Percentiles rank a stretch among this genome's conserved stretches.
phyloP scores from a whole-genome alignment of 23 tunicate genomes.

The Trididemnum miniatum region DNA sequence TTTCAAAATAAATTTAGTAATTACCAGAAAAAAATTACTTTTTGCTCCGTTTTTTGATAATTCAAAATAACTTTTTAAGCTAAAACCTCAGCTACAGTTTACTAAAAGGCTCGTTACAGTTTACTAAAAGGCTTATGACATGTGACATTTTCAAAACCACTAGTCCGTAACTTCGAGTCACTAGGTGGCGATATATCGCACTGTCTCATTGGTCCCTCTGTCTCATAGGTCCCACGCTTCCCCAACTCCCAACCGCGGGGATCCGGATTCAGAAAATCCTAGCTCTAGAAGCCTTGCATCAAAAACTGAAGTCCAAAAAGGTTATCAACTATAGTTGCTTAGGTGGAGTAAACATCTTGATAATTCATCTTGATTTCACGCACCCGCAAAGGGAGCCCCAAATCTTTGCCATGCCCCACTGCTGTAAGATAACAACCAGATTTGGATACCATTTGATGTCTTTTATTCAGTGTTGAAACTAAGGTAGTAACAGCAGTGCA shows the following conservation, averaged over 20 bases:
- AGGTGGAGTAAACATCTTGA: no score
- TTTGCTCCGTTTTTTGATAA: neutral
- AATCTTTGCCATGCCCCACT: no score
- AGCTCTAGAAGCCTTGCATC: no score
- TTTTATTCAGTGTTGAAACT: no score
- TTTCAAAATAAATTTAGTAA: neutral
- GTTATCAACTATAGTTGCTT: no score
- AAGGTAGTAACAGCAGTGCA: no score
- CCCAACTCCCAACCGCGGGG: neutral
- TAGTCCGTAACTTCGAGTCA: neutral
- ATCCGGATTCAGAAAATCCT: no score
- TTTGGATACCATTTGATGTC: no score
- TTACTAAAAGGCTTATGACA: constrained; percentile 8
- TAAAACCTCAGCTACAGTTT: constrained; percentile 10
- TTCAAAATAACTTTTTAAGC: neutral
- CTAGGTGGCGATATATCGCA: constrained; percentile 8
- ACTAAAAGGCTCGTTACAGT: neutral
- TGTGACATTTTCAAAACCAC: constrained; percentile 4
- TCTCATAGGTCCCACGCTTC: constrained; percentile 24
- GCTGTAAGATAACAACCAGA: no score
- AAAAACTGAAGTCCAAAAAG: no score
- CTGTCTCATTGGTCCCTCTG: constrained; percentile 15
- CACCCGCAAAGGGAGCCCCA: no score
- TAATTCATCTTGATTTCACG: no score
- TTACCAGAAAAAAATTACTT: neutral